A percentile compares a stretch with the other conserved stretches of the same genome.
Conservation (phyloP, 2,113 vertebrate genomes). For the Peromyscus maniculatus region DNA sequence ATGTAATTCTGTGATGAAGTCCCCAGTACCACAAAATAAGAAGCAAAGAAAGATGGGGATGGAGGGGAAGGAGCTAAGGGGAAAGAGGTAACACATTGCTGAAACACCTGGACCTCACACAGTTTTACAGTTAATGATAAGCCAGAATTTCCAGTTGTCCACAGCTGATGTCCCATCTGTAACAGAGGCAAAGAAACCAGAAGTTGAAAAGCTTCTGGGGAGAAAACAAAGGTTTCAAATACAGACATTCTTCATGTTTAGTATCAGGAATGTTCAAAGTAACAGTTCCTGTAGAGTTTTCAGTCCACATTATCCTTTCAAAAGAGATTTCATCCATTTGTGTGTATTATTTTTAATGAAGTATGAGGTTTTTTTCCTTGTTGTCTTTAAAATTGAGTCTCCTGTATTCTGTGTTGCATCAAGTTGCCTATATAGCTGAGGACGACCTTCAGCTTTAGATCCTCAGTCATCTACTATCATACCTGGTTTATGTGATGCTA, state of each 20-base stretch:
- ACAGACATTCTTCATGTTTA: not conserved
- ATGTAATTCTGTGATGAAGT: not conserved
- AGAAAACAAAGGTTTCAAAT: not conserved
- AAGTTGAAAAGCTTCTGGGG: not conserved
- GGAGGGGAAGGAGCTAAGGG: not conserved
- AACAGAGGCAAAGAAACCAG: not conserved
- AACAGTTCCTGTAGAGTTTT: constrained; percentile 25
- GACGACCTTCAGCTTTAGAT: not conserved
- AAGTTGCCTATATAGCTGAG: rapidly evolving
- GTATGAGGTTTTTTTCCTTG: not conserved
- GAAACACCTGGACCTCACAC: not conserved
- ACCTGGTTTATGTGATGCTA: too few relatives aligned
- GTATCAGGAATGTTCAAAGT: constrained; percentile 14
- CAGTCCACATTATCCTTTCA: not conserved
- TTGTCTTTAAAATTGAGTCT: not conserved
- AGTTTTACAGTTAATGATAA: constrained; percentile 11
- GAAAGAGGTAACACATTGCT: not conserved
- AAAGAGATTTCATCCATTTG: constrained; percentile 27
- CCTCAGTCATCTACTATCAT: not conserved
- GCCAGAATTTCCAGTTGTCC: not conserved
- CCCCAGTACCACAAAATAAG: too few relatives aligned
- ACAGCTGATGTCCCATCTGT: not conserved
- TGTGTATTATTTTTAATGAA: not conserved
- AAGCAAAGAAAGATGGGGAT: not conserved
- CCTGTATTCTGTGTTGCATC: not conserved